Evolutionary conservation across 2,888 invertebrate species (phyloP).

Genomic region (Protonemura montana): DNA sequence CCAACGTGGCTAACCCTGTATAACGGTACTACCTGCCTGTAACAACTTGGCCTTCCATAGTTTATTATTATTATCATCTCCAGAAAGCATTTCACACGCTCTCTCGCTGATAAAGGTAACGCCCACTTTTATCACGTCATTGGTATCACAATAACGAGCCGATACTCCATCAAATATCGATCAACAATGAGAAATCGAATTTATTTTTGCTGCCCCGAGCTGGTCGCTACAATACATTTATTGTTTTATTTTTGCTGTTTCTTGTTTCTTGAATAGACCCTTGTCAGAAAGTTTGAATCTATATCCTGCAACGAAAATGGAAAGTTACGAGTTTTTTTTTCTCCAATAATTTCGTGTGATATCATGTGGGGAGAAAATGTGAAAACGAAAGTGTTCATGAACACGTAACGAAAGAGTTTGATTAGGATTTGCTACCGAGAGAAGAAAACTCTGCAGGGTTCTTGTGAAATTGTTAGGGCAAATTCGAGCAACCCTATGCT

Average conservation of each 20-base stretch:
- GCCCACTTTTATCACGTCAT: conserved; percentile 37
- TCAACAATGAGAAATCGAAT: conserved; percentile 26
- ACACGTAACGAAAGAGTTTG: not conserved
- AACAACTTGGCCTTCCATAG: not conserved
- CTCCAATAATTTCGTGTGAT: not conserved
- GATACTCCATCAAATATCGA: conserved; percentile 31
- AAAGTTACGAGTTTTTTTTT: not conserved
- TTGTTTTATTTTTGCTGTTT: conserved; percentile 18
- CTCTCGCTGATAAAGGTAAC: conserved; percentile 25
- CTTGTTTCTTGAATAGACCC: conserved; percentile 1
- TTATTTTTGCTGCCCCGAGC: not conserved
- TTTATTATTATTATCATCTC: conserved; percentile 38
- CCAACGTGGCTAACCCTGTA: not conserved
- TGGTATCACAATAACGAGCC: not conserved
- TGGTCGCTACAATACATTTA: conserved; percentile 7
- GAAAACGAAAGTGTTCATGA: not conserved
- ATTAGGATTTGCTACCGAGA: not conserved
- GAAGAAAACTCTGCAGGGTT: not conserved
- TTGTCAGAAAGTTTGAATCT: conserved; percentile 9
- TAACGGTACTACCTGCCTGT: not conserved
- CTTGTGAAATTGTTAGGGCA: too few relatives aligned
- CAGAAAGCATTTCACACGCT: conserved; percentile 40
- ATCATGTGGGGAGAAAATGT: not conserved
- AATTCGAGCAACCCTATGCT: too few relatives aligned
- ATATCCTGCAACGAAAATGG: not conserved